Evolutionary conservation across 2,888 invertebrate species (phyloP).

Genomic region (Pseudolycoriella hygida): DNA sequence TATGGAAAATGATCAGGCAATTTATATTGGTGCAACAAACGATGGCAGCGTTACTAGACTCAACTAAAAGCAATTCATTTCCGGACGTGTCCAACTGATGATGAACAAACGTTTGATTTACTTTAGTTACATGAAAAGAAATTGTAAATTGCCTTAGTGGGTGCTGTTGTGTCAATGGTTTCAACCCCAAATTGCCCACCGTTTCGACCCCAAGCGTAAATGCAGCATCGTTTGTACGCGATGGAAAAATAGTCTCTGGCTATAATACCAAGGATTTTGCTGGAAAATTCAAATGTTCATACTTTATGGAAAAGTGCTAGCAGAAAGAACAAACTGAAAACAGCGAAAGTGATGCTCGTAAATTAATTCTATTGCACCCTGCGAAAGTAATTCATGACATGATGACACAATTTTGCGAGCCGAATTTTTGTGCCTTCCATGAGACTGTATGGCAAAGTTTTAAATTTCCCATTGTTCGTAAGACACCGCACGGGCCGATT

Average conservation of each 20-base stretch:
- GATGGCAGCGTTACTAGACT: slow-evolving; percentile 26
- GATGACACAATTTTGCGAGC: too few relatives aligned
- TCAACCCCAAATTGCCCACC: slow-evolving; percentile 57
- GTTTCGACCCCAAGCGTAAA: slow-evolving; percentile 70
- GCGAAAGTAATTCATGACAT: too few relatives aligned
- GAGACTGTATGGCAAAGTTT: too few relatives aligned
- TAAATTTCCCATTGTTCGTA: too few relatives aligned
- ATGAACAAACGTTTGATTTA: too few relatives aligned
- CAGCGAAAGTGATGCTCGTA: too few relatives aligned
- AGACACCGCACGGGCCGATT: too few relatives aligned
- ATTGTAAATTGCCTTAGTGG: slow-evolving; percentile 1
- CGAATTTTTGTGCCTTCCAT: too few relatives aligned
- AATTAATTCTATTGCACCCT: too few relatives aligned
- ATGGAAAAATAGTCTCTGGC: slow-evolving; percentile 57
- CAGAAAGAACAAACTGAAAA: too few relatives aligned
- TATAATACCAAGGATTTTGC: slow-evolving; percentile 32
- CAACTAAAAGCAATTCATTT: slow-evolving; percentile 14
- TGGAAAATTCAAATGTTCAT: neutral
- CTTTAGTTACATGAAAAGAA: too few relatives aligned
- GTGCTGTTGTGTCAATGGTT: neutral
- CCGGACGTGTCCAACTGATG: slow-evolving; percentile 10
- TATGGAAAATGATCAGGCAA: slow-evolving; percentile 20
- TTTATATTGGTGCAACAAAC: slow-evolving; percentile 19
- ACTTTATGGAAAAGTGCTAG: slow-evolving; percentile 2
- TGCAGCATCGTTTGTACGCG: slow-evolving; percentile 37